Base-by-base conservation (phyloP, 2,113 vertebrate genomes). In the Lagopus muta region DNA sequence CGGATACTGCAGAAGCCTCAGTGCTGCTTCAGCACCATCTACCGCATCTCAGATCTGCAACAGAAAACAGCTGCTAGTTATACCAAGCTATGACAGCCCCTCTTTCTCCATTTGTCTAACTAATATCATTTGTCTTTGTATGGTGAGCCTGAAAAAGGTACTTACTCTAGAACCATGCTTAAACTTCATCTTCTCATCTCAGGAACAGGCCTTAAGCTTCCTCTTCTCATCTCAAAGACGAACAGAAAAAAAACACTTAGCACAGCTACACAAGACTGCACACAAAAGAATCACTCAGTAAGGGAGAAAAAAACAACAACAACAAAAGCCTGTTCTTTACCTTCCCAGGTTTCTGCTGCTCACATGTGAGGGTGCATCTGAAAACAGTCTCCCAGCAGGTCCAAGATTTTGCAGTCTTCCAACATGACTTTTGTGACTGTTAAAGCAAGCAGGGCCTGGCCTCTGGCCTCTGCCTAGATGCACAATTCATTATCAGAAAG, bases 21-120 rank as follows among this genome's bases (percentile, higher is more conserved):
- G 69, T 28, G 91, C 88, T 94, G 72, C 89, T 94, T 95, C 96
- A 92, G 95, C 92, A 93, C 85, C 91, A 94, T 92, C 87, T 95
- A 91, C 88, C 85, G 94, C 88, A 6, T 78, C 74, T 88, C 91
- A 81, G 70, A 95, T 82, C 88, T 94, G 90, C 70, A 96, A 97
- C 38, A 93, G 82, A 96, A 78, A 93, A 95, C n/a, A 95, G 64
- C 60, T 93, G 75, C 91, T 71, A 74, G 87, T 95, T 93, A 96
- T 52, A 74, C 74, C 93, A 81, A 86, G 67, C 28, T n/a, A 13
- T 27, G 40, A 77, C 47, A 30, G 3, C 24, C 36, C 65, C 57
- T 73, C 25, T 77, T 82, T 64, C 8, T 8, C 11, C 52, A 66
- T 86, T 72, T 65, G 79, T 71, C n/a, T 6, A 16, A 54, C 20